phyloP scores from a whole-genome alignment of 1,140 invertebrate species.

The Steinernema feltiae region DNA sequence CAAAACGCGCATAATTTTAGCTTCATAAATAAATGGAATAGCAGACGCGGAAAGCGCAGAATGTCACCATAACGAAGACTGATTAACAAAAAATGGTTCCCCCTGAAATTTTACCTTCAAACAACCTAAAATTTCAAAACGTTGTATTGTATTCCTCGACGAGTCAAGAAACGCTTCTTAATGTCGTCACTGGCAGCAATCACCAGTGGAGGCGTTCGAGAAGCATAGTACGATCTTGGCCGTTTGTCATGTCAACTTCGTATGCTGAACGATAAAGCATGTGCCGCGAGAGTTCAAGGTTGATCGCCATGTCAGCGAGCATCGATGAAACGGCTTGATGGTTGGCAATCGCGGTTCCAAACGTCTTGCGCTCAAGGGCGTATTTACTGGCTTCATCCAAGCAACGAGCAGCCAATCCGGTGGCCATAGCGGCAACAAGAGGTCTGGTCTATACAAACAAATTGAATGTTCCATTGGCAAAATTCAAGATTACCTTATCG shows the following conservation, averaged over 20 bases:
- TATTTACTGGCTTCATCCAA: constrained; percentile 90
- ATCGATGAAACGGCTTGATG: constrained; percentile 80
- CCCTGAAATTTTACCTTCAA: no score
- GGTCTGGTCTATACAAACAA: constrained; percentile 38
- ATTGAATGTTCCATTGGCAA: neutral
- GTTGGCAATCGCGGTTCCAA: constrained; percentile 75
- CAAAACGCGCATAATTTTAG: no score
- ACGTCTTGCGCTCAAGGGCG: constrained; percentile 83
- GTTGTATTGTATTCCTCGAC: no score
- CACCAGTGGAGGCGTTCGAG: constrained; percentile 84
- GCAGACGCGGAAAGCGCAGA: no score
- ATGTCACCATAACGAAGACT: no score
- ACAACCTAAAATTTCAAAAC: no score
- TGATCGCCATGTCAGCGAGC: constrained; percentile 86
- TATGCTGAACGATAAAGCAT: constrained; percentile 80
- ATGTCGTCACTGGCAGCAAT: no score
- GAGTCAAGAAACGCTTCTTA: no score
- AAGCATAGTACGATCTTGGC: constrained; percentile 77
- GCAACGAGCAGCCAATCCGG: constrained; percentile 79
- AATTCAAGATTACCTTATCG: constrained; percentile 42
- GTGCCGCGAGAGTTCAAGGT: constrained; percentile 77
- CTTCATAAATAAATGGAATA: no score
- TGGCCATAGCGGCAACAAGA: constrained; percentile 79
- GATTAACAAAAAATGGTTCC: no score
- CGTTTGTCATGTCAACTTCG: constrained; percentile 76